phyloP scores from a whole-genome alignment of 2,113 vertebrate species.

The Dicerorhinus sumatrensis region DNA sequence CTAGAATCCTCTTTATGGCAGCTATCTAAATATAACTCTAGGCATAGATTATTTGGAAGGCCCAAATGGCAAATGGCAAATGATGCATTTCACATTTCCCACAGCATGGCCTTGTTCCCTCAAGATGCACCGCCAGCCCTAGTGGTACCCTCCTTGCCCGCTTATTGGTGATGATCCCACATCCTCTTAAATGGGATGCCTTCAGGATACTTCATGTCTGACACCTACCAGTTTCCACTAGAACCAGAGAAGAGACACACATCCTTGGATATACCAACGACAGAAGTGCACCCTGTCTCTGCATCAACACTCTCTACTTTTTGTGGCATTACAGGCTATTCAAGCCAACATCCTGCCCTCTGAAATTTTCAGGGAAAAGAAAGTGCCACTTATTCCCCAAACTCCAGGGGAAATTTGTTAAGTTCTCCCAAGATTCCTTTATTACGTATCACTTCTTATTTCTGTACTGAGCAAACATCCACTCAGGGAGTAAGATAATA shows the following conservation, averaged over 20 bases:
- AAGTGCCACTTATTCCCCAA: background rate
- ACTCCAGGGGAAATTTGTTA: background rate
- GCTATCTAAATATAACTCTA: background rate
- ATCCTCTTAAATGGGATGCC: background rate
- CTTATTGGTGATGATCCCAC: background rate
- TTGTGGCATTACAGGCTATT: background rate
- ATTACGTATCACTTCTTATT: background rate
- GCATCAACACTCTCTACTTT: background rate
- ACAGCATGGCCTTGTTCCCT: background rate
- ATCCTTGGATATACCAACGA: background rate
- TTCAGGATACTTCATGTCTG: background rate
- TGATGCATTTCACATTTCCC: background rate
- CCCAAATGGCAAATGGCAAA: background rate
- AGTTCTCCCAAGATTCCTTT: background rate
- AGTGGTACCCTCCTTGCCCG: background rate
- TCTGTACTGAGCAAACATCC: background rate
- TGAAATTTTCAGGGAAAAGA: background rate
- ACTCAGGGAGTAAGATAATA: background rate
- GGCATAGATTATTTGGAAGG: background rate
- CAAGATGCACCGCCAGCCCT: background rate
- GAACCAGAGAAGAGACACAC: background rate
- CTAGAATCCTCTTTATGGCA: background rate
- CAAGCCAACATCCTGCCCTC: background rate
- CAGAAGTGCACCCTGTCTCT: background rate
- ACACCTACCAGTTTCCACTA: background rate